These are phyloP conservation scores for Psittacula echo DNA, from an alignment of 2,797 vertebrate species.

Conservation along the genomic window DNA sequence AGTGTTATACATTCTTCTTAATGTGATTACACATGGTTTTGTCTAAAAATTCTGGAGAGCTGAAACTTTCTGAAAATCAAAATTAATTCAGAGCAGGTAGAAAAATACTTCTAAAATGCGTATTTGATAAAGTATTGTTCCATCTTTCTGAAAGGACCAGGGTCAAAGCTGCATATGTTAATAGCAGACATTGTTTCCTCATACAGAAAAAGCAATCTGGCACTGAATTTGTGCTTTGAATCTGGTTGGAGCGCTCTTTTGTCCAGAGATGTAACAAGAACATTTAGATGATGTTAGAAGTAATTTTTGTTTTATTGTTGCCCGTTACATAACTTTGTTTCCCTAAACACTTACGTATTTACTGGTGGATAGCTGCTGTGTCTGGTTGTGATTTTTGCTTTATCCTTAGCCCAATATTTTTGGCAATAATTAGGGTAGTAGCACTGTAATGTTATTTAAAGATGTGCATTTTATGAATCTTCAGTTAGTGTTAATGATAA, in stretches of 20 bases:
- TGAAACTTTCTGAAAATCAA: constrained; percentile 38
- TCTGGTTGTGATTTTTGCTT: constrained; percentile 14
- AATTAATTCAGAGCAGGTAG: constrained; percentile 69
- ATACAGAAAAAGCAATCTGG: constrained; percentile 34
- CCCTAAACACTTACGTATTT: neutral
- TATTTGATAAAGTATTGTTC: constrained; percentile 38
- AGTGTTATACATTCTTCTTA: neutral
- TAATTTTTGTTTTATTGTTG: constrained; percentile 38
- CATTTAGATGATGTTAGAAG: constrained; percentile 35
- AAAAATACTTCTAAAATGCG: constrained; percentile 63
- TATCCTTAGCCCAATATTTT: neutral
- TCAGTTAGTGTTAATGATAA: neutral
- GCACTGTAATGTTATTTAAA: neutral
- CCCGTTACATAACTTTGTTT: neutral
- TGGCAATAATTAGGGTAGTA: neutral
- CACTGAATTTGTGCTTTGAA: constrained; percentile 52
- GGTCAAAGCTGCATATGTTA: constrained; percentile 48
- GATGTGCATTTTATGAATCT: neutral
- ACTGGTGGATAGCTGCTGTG: neutral
- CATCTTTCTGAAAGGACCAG: constrained; percentile 27
- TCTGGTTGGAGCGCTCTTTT: constrained; percentile 28
- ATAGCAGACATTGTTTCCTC: constrained; percentile 46
- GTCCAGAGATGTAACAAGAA: constrained; percentile 21
- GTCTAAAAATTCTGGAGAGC: neutral
- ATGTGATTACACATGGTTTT: neutral